Percentiles rank a stretch among this genome's conserved stretches.
These are phyloP conservation scores for Tiphia femorata DNA, from an alignment of 2,888 invertebrate species.

Conservation along the genomic window DNA sequence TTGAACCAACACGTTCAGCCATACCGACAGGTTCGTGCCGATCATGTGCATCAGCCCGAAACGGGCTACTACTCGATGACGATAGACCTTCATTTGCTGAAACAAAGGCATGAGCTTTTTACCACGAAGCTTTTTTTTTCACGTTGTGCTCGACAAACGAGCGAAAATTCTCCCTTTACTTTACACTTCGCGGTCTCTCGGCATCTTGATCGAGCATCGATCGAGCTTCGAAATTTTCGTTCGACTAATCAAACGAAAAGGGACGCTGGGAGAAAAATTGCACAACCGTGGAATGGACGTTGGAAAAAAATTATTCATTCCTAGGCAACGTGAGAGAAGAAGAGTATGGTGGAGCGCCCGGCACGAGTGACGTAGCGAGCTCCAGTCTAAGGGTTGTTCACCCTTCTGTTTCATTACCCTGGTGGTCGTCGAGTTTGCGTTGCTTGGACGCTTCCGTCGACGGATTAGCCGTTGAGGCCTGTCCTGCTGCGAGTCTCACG, in stretches of 20 bases:
- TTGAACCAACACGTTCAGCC: slow-evolving; percentile 94
- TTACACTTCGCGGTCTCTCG: no score
- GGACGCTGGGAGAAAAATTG: neutral
- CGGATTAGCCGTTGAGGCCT: slow-evolving; percentile 17
- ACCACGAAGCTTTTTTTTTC: no score
- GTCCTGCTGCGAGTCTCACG: no score
- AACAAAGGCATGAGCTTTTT: no score
- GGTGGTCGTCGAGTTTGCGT: slow-evolving; percentile 33
- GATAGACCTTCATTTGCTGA: slow-evolving; percentile 91
- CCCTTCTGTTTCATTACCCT: slow-evolving; percentile 56
- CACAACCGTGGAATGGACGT: no score
- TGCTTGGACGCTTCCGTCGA: slow-evolving; percentile 40
- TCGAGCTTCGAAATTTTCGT: neutral
- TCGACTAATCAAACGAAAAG: neutral
- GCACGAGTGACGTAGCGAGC: slow-evolving; percentile 8
- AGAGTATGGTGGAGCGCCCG: neutral
- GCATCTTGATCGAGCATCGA: no score
- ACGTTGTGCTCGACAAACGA: neutral
- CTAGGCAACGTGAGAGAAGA: neutral
- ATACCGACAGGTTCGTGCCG: slow-evolving; percentile 96
- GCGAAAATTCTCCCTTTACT: no score
- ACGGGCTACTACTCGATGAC: slow-evolving; percentile 88
- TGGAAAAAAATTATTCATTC: neutral
- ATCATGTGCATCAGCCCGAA: slow-evolving; percentile 99
- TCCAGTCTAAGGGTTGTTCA: slow-evolving; percentile 51